Base-by-base conservation (phyloP, 2,888 invertebrate species). In the Bugulina stolonifera region DNA sequence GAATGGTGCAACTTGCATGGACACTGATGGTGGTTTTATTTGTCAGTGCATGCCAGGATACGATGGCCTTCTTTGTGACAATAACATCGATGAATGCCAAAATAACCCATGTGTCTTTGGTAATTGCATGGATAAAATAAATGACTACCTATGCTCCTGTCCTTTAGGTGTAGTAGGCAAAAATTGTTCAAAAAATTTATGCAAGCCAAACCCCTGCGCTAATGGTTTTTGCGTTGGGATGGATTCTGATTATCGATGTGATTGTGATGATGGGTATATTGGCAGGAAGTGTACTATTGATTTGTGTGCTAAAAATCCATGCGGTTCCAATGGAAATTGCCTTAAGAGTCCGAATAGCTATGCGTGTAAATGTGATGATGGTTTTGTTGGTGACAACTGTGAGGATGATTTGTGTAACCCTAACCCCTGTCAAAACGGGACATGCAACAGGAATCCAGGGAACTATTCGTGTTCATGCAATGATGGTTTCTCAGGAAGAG, bases 71-170 rank as follows among this genome's bases (percentile, higher is more conserved):
- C 54, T 18, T 72, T 72, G 72, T 71, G 75, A 71, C 23, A 69
- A 73, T n/a, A 74, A 77, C 71, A 76, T 78, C 29, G 77, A 77
- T 69, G 77, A 77, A 34, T 77, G 77, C 54, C 32, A 64, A 32
- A n/a, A 25, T 27, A 27, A 74, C 70, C 69, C 52, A 2, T 77
- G 77, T 25, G 1, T 27, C 32, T 69, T 22, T n/a, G 54, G 54
- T 14, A 5, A n/a, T n/a, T 57, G 57, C 25, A 57, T n/a, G 5
- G 57, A 57, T 57, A 5, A 23, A 22, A 57, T 57, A 22, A 57
- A 57, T 25, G 57, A 57, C 25, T 57, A 57, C 23, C n/a, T 5
- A 23, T 57, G 57, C 25, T 22, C 57, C n/a, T 57, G 57, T 57
- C 57, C 57, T 23, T 25, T 57, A 23, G 57, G 57, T 14, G n/a